Base-by-base conservation (phyloP, 2,888 invertebrate species). In the Oscheius sp. region DNA sequence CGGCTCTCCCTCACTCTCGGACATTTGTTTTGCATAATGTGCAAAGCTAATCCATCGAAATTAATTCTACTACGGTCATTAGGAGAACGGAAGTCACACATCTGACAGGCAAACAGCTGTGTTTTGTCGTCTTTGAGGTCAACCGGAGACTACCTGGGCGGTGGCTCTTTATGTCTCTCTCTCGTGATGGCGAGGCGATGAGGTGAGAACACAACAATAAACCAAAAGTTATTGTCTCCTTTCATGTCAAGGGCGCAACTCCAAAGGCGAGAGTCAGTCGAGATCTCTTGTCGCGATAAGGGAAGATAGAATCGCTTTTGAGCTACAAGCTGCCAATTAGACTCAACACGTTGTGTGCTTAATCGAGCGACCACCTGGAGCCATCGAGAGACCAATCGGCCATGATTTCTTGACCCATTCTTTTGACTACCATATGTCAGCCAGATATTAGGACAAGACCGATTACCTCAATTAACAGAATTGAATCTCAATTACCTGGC, bases 331-430 rank as follows among this genome's bases (percentile, higher is more conserved):
- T 33, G 15, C 37, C 33, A 34, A 17, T 55, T 20, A 34, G 55
- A 12, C 33, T n/a, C 55, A 55, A 55, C 55, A 55, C 10, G 37
- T 55, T 34, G 55, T 20, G 53, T 55, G 55, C 37, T 55, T 25
- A 55, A 55, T 55, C 55, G 55, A 55, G 34, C 55, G 61, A 27
- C 61, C 61, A 61, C 61, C 61, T 61, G 61, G 27, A n/a, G n/a
- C 42, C 12, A n/a, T n/a, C 31, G 55, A 55, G 31, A n/a, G n/a
- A 27, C 50, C 27, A 50, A 50, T 50, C 50, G 61, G 25, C 33
- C 29, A 27, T 61, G 20, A n/a, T 64, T 48, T 64, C 64, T 64
- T 64, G 64, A 64, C 64, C 64, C 64, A 8, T 20, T 48, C 64
- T 15, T 27, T 20, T n/a, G n/a, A n/a, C n/a, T 63, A 63, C 63